A percentile compares a stretch with the other conserved stretches of the same genome.
These are phyloP conservation scores for Morone saxatilis DNA, from an alignment of 2,113 vertebrate species.

Conservation along the genomic window DNA sequence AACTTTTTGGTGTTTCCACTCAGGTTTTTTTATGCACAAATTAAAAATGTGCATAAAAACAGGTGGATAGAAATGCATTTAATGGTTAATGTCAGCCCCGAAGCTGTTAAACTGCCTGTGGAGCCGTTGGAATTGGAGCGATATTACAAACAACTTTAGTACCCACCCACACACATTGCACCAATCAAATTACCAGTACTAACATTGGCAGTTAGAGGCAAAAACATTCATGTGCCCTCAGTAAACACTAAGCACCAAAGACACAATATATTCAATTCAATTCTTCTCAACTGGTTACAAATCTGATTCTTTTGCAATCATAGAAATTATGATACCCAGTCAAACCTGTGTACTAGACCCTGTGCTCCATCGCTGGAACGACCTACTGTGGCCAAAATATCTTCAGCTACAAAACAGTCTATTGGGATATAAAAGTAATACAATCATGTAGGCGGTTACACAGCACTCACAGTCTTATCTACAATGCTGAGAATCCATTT, in stretches of 20 bases:
- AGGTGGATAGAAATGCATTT: neutral
- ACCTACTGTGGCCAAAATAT: slow-evolving; percentile 29
- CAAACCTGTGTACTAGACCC: neutral
- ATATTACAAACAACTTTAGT: neutral
- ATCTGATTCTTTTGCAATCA: neutral
- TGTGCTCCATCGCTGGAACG: neutral
- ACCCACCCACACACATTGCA: neutral
- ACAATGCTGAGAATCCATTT: slow-evolving; percentile 66
- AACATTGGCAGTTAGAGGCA: neutral
- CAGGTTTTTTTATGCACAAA: neutral
- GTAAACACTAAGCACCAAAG: neutral
- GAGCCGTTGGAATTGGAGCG: neutral
- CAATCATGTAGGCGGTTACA: slow-evolving; percentile 59
- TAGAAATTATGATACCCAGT: neutral
- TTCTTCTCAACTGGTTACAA: neutral
- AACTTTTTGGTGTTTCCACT: neutral
- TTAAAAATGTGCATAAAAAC: neutral
- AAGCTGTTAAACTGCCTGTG: neutral
- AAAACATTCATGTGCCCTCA: neutral
- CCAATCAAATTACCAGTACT: neutral
- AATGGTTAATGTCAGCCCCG: neutral
- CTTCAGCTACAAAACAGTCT: slow-evolving; percentile 30
- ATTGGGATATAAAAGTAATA: slow-evolving; percentile 60
- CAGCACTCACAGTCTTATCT: slow-evolving; percentile 66
- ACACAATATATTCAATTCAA: no score